phyloP scores from a whole-genome alignment of 2,797 vertebrate genomes.

The Poeciliopsis turneri region DNA sequence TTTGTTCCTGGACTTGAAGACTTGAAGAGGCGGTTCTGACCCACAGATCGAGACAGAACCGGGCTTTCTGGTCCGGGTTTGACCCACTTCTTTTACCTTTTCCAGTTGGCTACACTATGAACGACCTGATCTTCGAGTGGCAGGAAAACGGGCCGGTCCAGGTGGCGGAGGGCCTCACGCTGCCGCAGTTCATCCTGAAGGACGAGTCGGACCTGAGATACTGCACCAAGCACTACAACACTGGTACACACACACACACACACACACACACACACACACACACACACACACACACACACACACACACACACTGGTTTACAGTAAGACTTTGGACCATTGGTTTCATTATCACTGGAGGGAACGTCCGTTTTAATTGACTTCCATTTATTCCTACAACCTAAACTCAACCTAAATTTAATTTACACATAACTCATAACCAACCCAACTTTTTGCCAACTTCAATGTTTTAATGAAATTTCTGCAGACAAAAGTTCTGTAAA shows the following conservation, averaged over 20 bases:
- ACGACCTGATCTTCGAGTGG: conserved; percentile 99
- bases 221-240: conserved; percentile 98
- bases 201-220: conserved; percentile 95
- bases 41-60: not conserved
- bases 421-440: too few species aligned
- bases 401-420: too few species aligned
- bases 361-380: too few species aligned
- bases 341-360: too few species aligned
- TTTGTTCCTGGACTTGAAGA: too few species aligned
- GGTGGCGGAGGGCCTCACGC: conserved; percentile 94
- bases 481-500: too few species aligned
- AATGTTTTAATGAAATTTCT: too few species aligned
- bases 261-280: conserved; percentile 1
- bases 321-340: too few species aligned
- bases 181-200: conserved; percentile 96
- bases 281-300: conserved; percentile 24
- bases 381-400: too few species aligned
- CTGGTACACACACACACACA: conserved; percentile 80
- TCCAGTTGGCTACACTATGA: conserved; percentile 98
- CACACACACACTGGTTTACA: too few species aligned
- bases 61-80: not conserved
- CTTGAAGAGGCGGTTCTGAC: not conserved
- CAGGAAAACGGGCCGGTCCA: conserved; percentile 95
- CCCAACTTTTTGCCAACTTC: too few species aligned
- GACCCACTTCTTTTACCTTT: conserved; percentile 4